phyloP scores from a whole-genome alignment of 2,113 vertebrate genomes.

The Alaudala cheleensis region DNA sequence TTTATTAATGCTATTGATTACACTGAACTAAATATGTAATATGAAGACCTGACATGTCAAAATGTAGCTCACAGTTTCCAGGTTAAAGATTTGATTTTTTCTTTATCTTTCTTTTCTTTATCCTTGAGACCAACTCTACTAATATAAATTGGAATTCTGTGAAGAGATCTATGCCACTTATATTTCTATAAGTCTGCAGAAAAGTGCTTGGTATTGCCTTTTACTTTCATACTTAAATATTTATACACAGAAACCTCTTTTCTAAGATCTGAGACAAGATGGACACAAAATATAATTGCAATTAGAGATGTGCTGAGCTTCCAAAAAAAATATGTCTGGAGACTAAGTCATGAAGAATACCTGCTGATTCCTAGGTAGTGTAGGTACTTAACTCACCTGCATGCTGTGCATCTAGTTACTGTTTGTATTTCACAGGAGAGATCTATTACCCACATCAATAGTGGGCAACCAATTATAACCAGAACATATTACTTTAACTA shows the following conservation, averaged over 20 bases:
- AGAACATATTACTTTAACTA: conserved; percentile 58
- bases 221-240: conserved; percentile 56
- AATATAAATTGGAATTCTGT: background rate
- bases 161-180: background rate
- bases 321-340: conserved; percentile 64
- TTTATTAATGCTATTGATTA: conserved; percentile 66
- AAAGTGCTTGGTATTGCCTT: conserved; percentile 31
- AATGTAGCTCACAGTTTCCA: background rate
- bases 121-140: background rate
- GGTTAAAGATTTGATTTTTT: conserved; percentile 24
- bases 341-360: conserved; percentile 70
- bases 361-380: conserved; percentile 70
- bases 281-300: conserved; percentile 75
- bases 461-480: conserved; percentile 71
- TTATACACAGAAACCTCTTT: conserved; percentile 40
- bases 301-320: conserved; percentile 75
- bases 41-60: conserved; percentile 6
- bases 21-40: background rate
- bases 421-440: conserved; percentile 73
- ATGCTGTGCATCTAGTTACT: conserved; percentile 72
- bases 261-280: conserved; percentile 62
- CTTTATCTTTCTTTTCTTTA: background rate
- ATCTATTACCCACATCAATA: conserved; percentile 71
- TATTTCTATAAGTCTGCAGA: background rate
- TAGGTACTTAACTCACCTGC: conserved; percentile 72